Conservation (phyloP, 2,888 invertebrate species). For the Callyntrura guangdongensis region DNA sequence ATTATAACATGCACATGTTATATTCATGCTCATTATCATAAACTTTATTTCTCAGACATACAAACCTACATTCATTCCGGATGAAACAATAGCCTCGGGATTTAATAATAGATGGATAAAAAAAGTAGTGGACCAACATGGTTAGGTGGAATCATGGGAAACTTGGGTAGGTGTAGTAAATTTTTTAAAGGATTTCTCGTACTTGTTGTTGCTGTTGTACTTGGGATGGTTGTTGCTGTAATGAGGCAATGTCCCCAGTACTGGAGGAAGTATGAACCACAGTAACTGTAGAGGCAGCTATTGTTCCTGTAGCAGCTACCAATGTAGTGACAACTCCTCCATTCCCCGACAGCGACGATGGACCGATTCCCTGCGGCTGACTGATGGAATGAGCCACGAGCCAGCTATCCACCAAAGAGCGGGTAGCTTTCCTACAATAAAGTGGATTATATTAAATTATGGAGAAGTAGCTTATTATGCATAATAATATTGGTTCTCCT, state of each 20-base stretch:
- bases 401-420: conserved; percentile 97
- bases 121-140: not conserved
- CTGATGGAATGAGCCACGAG: conserved; percentile 93
- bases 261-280: conserved; percentile 85
- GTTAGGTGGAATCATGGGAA: not conserved
- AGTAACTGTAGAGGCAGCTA: conserved; percentile 76
- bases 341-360: conserved; percentile 72
- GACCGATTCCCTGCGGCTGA: conserved; percentile 82
- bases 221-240: conserved; percentile 75
- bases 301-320: conserved; percentile 80
- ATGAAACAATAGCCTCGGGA: conserved; percentile 16
- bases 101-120: conserved; percentile 39
- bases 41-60: conserved; percentile 3
- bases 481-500: too few species aligned
- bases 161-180: not conserved
- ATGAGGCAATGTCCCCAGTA: conserved; percentile 85
- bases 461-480: too few species aligned
- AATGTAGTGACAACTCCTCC: conserved; percentile 79
- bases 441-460: not conserved
- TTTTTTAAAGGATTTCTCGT: conserved; percentile 29
- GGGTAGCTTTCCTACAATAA: conserved; percentile 93
- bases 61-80: conserved; percentile 28
- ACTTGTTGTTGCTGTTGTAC: conserved; percentile 81
- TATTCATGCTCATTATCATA: not conserved
- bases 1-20: not conserved